Evolutionary conservation across 1,140 invertebrate genomes (phyloP).

Genomic region (Aleiodes sp.): DNA sequence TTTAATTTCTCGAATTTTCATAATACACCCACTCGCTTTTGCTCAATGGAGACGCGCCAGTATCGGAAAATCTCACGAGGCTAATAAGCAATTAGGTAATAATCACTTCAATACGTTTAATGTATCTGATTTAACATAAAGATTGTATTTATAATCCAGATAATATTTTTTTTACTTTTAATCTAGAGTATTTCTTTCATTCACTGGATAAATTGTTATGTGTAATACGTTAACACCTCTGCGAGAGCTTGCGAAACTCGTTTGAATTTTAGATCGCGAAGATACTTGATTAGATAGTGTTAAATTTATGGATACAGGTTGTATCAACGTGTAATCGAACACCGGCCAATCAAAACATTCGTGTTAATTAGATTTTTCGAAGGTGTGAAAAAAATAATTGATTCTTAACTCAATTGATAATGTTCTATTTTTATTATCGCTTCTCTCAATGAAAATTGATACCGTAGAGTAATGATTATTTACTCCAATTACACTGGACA

Average conservation of each 20-base stretch:
- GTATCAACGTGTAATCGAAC: background rate
- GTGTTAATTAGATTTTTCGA: background rate
- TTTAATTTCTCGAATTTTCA: background rate
- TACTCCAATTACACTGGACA: background rate
- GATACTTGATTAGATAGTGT: conserved; percentile 3
- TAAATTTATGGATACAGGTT: background rate
- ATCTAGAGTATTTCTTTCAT: too few relatives aligned
- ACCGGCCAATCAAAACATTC: background rate
- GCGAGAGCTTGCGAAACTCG: background rate
- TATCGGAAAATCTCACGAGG: background rate
- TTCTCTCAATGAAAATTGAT: too few relatives aligned
- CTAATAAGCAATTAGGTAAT: background rate
- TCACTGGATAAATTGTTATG: background rate
- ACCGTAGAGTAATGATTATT: too few relatives aligned
- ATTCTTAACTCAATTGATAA: background rate
- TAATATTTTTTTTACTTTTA: too few relatives aligned
- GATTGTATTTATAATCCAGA: background rate
- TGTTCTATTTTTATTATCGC: too few relatives aligned
- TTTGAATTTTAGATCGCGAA: background rate
- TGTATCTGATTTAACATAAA: background rate
- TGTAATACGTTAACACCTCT: conserved; percentile 3
- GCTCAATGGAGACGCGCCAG: background rate
- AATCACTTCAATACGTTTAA: background rate
- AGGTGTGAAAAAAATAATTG: background rate
- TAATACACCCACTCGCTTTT: background rate